Evolutionary conservation across 35 echinoderm and acorn worm species (phyloP).

Genomic region (Heliocidaris tuberculata): DNA sequence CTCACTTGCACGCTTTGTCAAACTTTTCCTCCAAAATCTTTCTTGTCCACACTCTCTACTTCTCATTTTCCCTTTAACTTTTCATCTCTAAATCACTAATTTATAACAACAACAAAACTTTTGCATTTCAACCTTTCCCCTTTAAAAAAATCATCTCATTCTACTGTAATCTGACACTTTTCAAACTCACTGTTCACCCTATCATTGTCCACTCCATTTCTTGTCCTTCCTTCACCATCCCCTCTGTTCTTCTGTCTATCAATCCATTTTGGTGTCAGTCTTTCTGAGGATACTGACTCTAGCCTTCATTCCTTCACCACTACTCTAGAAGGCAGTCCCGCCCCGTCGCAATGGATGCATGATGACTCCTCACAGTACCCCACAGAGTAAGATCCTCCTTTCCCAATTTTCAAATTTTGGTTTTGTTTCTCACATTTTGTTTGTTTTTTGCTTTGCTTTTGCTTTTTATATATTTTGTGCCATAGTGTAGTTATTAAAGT

Average conservation of each 20-base stretch:
- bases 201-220: slow-evolving; percentile 47
- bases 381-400: slow-evolving; percentile 49
- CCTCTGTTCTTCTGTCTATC: slow-evolving; percentile 46
- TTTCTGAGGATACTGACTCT: slow-evolving; percentile 44
- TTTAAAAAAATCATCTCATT: background rate
- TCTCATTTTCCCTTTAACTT: background rate
- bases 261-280: slow-evolving; percentile 46
- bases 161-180: background rate
- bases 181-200: background rate
- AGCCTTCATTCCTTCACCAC: slow-evolving; percentile 74
- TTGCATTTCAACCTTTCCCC: background rate
- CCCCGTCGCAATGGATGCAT: slow-evolving; percentile 46
- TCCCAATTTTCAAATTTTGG: slow-evolving; percentile 23
- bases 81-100: background rate
- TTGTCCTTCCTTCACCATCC: background rate
- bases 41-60: background rate
- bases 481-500: background rate
- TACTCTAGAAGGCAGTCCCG: slow-evolving; percentile 65
- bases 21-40: background rate
- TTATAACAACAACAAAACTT: background rate
- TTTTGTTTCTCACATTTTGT: background rate
- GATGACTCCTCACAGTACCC: slow-evolving; percentile 42
- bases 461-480: slow-evolving; percentile 18
- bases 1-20: background rate
- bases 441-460: slow-evolving; percentile 46